Evolutionary conservation across 2,888 invertebrate species (phyloP).

Genomic region (Plebejus melissa): DNA sequence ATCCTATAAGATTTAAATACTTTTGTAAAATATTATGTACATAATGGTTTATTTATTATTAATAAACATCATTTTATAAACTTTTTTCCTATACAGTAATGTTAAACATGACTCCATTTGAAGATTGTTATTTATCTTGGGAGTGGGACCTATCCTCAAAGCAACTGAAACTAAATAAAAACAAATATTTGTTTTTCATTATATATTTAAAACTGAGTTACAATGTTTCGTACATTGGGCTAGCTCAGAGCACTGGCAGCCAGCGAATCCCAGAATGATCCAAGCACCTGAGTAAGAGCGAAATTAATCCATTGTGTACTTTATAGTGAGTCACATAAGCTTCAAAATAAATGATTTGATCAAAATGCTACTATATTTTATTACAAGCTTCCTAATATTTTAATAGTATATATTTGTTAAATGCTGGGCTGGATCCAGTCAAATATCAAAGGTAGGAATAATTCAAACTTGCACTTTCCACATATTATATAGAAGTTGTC

Average conservation of each 20-base stretch:
- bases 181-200: constrained; percentile 54
- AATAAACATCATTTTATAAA: too few species aligned
- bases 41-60: too few species aligned
- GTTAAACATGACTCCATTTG: too few species aligned
- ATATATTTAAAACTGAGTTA: constrained; percentile 78
- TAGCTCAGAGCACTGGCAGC: constrained; percentile 50
- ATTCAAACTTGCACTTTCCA: constrained; percentile 62
- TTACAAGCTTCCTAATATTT: constrained; percentile 72
- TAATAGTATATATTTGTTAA: constrained; percentile 71
- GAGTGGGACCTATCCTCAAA: not conserved
- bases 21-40: too few species aligned
- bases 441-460: constrained; percentile 48
- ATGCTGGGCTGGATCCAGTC: constrained; percentile 71
- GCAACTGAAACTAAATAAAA: constrained; percentile 1
- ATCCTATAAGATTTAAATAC: not conserved
- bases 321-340: constrained; percentile 70
- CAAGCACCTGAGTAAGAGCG: constrained; percentile 59
- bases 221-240: constrained; percentile 71
- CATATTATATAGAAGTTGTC: constrained; percentile 31
- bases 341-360: constrained; percentile 71
- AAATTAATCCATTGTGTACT: constrained; percentile 62
- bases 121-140: not conserved
- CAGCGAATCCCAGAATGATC: constrained; percentile 57
- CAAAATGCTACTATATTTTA: constrained; percentile 72
- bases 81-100: too few species aligned